Conservation (phyloP, 2,888 invertebrate genomes). For the Melikaiella ostensackeni region DNA sequence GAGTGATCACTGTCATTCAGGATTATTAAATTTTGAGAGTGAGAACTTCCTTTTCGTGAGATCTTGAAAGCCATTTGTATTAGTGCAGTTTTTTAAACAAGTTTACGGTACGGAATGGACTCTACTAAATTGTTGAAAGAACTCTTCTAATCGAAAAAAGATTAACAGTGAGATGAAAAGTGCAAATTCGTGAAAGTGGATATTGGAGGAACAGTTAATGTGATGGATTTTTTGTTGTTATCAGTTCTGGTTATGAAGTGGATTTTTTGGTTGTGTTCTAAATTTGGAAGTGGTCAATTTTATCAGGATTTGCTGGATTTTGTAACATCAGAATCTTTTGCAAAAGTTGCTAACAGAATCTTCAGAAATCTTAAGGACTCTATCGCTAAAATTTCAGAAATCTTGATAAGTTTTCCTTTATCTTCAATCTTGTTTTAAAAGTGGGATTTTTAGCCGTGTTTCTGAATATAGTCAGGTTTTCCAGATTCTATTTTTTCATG, state of each 20-base stretch:
- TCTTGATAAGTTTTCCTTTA: no score
- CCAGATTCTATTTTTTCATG: constrained; percentile 34
- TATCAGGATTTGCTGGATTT: neutral
- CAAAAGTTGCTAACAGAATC: neutral
- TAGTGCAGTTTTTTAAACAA: constrained; percentile 14
- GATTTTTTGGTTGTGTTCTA: neutral
- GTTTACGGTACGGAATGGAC: neutral
- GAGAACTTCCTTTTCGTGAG: neutral
- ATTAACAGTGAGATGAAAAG: constrained; percentile 15
- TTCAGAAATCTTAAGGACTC: neutral
- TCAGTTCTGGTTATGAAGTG: neutral
- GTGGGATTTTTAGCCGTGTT: no score
- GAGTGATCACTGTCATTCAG: neutral
- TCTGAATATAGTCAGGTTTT: no score
- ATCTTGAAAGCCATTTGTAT: neutral
- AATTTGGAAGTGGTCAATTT: neutral
- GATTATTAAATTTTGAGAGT: neutral
- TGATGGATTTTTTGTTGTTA: neutral
- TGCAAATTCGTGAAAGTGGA: constrained; percentile 1
- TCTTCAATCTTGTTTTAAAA: no score
- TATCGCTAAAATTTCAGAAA: no score
- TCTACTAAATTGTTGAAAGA: neutral
- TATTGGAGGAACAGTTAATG: neutral
- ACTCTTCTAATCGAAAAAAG: neutral
- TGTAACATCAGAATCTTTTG: no score